Evolutionary conservation across 1,140 invertebrate genomes (phyloP).

Genomic region (Gonioctena quinquepunctata): DNA sequence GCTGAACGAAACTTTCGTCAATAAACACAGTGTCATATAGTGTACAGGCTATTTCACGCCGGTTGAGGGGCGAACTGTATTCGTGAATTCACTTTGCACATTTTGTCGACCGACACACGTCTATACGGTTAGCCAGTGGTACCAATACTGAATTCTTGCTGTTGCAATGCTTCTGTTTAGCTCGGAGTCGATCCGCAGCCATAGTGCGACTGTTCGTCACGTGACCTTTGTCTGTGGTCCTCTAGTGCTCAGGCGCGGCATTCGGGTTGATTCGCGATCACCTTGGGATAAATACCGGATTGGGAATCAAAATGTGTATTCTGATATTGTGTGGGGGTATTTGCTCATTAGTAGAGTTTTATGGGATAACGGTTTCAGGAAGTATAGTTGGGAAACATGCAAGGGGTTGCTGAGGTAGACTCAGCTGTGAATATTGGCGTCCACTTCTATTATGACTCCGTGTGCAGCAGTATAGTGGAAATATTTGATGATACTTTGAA

Average conservation of each 20-base stretch:
- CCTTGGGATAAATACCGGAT: conserved; percentile 6
- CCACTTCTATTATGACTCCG: neutral
- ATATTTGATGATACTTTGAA: no score
- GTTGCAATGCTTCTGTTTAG: conserved; percentile 14
- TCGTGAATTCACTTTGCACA: conserved; percentile 9
- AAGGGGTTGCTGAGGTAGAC: neutral
- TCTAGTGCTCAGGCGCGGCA: conserved; percentile 15
- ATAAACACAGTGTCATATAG: neutral
- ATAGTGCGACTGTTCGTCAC: conserved; percentile 53
- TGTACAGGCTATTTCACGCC: neutral
- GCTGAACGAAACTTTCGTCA: neutral
- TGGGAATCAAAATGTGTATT: conserved; percentile 18
- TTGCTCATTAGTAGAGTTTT: neutral
- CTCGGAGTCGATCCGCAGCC: conserved; percentile 26
- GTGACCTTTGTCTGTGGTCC: conserved; percentile 37
- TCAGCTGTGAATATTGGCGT: neutral
- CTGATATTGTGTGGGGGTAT: conserved; percentile 6
- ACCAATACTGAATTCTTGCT: conserved; percentile 27
- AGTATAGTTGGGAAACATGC: neutral
- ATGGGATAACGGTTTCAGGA: neutral
- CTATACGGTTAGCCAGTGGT: conserved; percentile 23
- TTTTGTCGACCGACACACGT: neutral
- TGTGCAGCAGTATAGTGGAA: no score
- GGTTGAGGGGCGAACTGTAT: neutral
- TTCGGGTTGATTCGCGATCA: neutral